A percentile compares a stretch with the other conserved stretches of the same genome.
Conservation (phyloP, 2,113 vertebrate species). For the Eurypyga helias region DNA sequence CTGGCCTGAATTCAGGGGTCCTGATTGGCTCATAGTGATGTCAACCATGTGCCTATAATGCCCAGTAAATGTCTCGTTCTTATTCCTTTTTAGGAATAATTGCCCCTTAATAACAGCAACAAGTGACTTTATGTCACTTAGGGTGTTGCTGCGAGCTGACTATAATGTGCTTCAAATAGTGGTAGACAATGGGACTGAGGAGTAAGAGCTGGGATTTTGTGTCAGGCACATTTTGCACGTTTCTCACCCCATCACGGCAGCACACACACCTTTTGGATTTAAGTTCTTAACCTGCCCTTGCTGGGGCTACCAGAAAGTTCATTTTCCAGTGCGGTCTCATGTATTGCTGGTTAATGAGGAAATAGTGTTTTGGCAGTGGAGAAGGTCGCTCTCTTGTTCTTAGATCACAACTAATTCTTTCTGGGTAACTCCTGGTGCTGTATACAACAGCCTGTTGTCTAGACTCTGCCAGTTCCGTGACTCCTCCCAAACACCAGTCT, state of each 20-base stretch:
- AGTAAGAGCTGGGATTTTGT: not conserved
- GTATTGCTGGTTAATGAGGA: not conserved
- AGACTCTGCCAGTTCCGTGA: not conserved
- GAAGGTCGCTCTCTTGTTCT: not conserved
- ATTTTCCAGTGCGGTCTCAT: not conserved
- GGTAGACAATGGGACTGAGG: not conserved
- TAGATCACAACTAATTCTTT: not conserved
- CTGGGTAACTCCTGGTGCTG: not conserved
- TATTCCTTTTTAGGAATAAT: conserved; percentile 40
- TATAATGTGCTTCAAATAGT: not conserved
- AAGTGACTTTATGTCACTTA: not conserved
- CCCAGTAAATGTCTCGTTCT: conserved; percentile 1
- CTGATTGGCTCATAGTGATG: not conserved
- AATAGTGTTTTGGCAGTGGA: not conserved
- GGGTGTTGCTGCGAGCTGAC: not conserved
- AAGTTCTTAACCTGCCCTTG: not conserved
- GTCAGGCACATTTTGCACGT: not conserved
- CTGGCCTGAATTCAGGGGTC: not conserved
- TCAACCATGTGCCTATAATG: not conserved
- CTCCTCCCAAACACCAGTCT: not conserved
- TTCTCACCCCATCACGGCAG: not conserved
- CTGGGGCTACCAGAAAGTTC: not conserved
- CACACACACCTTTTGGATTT: not conserved
- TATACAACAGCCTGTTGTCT: not conserved
- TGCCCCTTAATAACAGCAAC: conserved; percentile 1